Base-by-base conservation (phyloP, 2,797 vertebrate genomes). In the Xenentodon cancila region DNA sequence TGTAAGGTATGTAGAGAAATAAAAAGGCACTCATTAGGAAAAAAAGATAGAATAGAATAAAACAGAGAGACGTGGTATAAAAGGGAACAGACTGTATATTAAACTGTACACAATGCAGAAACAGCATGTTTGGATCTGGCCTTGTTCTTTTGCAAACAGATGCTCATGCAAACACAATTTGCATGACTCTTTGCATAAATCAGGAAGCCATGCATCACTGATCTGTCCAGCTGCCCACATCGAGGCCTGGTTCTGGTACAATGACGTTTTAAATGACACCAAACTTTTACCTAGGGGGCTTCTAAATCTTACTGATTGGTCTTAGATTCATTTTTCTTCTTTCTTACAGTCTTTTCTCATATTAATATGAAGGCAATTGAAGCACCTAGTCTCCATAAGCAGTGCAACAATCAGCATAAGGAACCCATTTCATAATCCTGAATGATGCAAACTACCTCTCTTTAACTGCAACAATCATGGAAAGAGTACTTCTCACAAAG, bases 141-240 rank as follows among this genome's bases (percentile, higher is more conserved):
- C 8, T 69, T 66, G 57, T 58, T 72, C 60, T 51, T 54, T 61
- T 21, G 44, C 52, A 73, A 66, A 71, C 55, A 73, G 66, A 64
- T 75, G 68, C 66, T 76, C 66, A 69, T 76, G 59, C 50, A 76
- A 84, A 82, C 76, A 46, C 15, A 27, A 74, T 84, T 78, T 64
- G 49, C 70, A 72, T 75, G 43, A 47, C 59, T 45, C 55, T 85
- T 82, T 82, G 77, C 73, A 82, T 86, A 76, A 78, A 71, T 75
- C 59, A 71, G 42, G 56, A 69, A 34, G 45, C 42, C 53, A 53
- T 64, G 42, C 64, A 61, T 64, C 68, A 64, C 69, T 58, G 47
- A 77, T 60, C 59, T 37, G 61, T 71, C 42, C 43, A 40, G 58
- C 75, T 59, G 21, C 62, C 47, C 70, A 76, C 49, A 57, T 69